Evolutionary conservation across 2,797 vertebrate species (phyloP), one percentile per base, ranked within the genome.

Genomic region (Melanogrammus aeglefinus): DNA sequence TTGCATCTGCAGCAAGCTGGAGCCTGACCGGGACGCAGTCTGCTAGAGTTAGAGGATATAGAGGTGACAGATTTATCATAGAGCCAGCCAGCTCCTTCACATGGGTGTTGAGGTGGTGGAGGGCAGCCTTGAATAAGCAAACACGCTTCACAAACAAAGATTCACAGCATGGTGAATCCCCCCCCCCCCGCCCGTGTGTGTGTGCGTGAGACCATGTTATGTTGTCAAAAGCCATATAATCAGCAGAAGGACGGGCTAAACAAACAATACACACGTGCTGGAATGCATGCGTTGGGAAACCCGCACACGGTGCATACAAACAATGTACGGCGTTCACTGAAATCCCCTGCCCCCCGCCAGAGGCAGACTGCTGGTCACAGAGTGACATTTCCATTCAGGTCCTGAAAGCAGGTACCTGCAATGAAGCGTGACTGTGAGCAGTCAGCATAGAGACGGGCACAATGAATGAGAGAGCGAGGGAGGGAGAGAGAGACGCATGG

Each of bases 1-100:
- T 76, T 77, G 76, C 39, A 5, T 39, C 70, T 57, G 47, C 16
- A 66, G 78, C 66, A 69, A 44, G 35, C 21, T 71, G 80, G 21
- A 29, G 3, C 44, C 63, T 14, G 77, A 74, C 71, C 31, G 74
- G 73, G 72, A 70, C 71, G 51, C 29, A 66, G 84, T 84, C 77
- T 78, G 72, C 78, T 75, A 79, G 83, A 84, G 87, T 86, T 91
- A 85, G 88, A 90, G 81, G 85, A 90, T 86, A 89, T 90, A 86
- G 84, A 82, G 86, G 76, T 10, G 39, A 90, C 81, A 80, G 77
- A 87, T 88, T 89, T 84, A 91, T 93, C 85, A 84, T 88, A 82
- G 38, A 78, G 79, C 79, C 82, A 75, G 63, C 51, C 77, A 24
- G 78, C 79, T 24, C 5, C 57, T 63, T n/a, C 57, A 63, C 21